Base-by-base conservation (phyloP, 2,888 invertebrate genomes). In the Lathronympha strigana region DNA sequence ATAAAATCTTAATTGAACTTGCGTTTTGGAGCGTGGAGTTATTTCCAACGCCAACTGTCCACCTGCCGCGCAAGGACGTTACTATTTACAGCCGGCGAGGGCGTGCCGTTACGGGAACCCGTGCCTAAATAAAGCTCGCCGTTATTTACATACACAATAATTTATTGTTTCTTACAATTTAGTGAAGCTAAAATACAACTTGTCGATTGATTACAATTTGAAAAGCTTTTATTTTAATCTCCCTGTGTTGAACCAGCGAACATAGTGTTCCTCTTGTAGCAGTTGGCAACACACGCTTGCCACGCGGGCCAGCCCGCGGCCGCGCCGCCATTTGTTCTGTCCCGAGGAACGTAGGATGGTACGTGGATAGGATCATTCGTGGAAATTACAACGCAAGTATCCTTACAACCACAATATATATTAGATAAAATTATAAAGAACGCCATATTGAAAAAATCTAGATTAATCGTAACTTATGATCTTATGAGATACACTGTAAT, bases 351-450 rank as follows among this genome's bases (percentile, higher is more conserved):
- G 67, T 68, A 81, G 90, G 87, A 86, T 79, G 82, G 84, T 77
- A 76, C 66, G 76, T 80, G 86, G 85, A 84, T 73, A 82, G 89
- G 88, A 88, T 75, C 28, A 76, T 76, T 80, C 76, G 80, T 80
- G 90, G 88, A 92, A 92, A 92, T 92, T 88, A 92, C 86, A 92
- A 92, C 91, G 88, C 92, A 90, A 82, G 82, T 89, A 87, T 93
- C 93, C 93, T 94, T 94, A 93, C 94, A 94, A 93, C 94, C 94
- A 94, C 94, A 94, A 94, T 94, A 94, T 93, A 94, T 93, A 93
- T 93, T 93, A 93, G 92, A 93, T 92, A 93, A 93, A 92, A 93
- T 92, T 92, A 92, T 91, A 93, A 92, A 90, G 89, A 92, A 92
- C 87, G 92, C 92, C 92, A 90, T 93, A 92, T 91, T 92, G 92